Conservation (phyloP, 2,113 vertebrate genomes). For the Cyprinodon tularosa region DNA sequence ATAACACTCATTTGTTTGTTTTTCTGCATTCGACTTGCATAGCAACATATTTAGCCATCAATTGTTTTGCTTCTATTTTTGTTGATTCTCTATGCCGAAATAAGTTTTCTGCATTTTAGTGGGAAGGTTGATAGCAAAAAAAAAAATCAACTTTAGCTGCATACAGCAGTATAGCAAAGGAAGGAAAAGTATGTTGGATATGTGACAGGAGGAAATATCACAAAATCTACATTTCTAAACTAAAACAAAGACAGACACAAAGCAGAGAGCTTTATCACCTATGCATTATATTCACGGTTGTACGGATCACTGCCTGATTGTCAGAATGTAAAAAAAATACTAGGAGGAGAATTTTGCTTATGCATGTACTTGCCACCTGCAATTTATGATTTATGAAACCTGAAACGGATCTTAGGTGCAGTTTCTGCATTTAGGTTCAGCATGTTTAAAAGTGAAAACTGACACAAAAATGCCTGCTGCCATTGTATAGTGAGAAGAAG, state of each 20-base stretch:
- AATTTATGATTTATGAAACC: too few relatives aligned
- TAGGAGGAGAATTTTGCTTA: too few relatives aligned
- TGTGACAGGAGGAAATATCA: conserved; percentile 27
- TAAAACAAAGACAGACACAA: neutral
- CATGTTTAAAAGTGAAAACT: too few relatives aligned
- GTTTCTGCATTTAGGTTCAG: too few relatives aligned
- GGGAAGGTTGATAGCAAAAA: neutral
- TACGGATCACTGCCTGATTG: too few relatives aligned
- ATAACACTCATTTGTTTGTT: conserved; percentile 4
- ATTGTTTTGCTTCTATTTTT: neutral
- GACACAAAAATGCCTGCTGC: too few relatives aligned
- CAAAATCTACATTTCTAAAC: conserved; percentile 6
- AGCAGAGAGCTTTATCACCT: too few relatives aligned
- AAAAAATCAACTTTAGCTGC: conserved; percentile 3
- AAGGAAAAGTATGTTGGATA: neutral
- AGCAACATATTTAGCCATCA: neutral
- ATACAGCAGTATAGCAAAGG: neutral
- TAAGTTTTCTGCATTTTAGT: neutral
- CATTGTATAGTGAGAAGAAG: too few relatives aligned
- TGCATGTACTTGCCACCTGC: too few relatives aligned
- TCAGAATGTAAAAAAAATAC: too few relatives aligned
- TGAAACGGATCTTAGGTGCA: too few relatives aligned
- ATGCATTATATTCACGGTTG: too few relatives aligned
- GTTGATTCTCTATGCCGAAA: conserved; percentile 1
- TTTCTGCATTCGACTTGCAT: neutral